phyloP scores from a whole-genome alignment of 2,888 invertebrate species.

The Ormyrus pomaceus region DNA sequence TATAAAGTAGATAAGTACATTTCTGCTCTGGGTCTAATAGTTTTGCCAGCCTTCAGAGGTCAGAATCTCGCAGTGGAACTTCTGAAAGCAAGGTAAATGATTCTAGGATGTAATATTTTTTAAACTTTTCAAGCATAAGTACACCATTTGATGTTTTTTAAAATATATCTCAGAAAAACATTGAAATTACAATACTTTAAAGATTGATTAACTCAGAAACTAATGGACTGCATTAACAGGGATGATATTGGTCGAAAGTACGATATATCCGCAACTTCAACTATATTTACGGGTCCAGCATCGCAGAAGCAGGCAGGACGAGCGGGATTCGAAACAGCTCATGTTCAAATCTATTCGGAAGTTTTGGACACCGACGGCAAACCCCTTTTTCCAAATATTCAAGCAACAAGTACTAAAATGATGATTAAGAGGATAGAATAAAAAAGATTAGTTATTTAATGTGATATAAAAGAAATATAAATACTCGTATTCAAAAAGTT shows the following conservation, averaged over 20 bases:
- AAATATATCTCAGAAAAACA: no score
- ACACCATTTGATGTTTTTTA: not conserved
- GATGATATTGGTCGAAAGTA: conserved; percentile 63
- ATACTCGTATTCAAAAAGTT: no score
- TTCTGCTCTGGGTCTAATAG: conserved; percentile 70
- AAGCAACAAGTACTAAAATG: conserved; percentile 58
- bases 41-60: conserved; percentile 69
- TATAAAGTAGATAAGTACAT: conserved; percentile 68
- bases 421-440: conserved; percentile 55
- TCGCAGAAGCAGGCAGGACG: conserved; percentile 64
- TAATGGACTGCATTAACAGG: not conserved
- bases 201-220: no score
- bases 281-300: conserved; percentile 63
- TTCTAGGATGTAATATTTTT: not conserved
- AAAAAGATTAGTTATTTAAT: not conserved
- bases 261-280: conserved; percentile 61
- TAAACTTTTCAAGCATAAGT: not conserved
- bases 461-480: no score
- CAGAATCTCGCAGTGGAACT: conserved; percentile 67
- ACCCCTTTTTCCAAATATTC: conserved; percentile 60
- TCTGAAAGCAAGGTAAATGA: conserved; percentile 64
- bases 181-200: no score
- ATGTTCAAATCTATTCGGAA: conserved; percentile 56
- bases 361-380: conserved; percentile 61
- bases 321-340: conserved; percentile 61